Conservation (phyloP, 2,888 invertebrate species). For the Eurytoma californica region DNA sequence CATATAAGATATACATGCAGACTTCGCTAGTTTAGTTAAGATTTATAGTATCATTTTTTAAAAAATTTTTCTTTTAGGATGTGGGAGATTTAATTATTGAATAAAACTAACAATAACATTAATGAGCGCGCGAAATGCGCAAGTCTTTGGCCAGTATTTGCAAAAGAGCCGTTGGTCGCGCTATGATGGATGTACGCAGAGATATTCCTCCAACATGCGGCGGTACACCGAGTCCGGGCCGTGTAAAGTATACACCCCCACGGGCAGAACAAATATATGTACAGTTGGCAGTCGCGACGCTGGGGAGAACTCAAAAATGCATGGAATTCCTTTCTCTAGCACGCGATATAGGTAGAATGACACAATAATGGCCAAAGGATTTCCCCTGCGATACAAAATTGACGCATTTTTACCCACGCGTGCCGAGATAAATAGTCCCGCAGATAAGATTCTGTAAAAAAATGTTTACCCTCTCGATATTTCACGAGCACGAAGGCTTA, state of each 20-base stretch:
- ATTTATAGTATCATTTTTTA: no score
- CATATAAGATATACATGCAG: no score
- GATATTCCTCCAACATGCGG: constrained; percentile 14
- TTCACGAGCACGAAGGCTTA: background rate
- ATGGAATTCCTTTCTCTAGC: constrained; percentile 40
- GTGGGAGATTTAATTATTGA: no score
- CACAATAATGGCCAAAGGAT: constrained; percentile 26
- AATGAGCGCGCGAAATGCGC: no score
- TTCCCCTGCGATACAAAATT: constrained; percentile 29
- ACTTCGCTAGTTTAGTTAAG: no score
- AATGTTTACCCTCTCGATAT: constrained; percentile 12
- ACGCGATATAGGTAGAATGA: constrained; percentile 15
- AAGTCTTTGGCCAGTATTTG: no score
- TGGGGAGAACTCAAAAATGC: constrained; percentile 48
- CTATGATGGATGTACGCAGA: background rate
- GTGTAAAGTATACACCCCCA: background rate
- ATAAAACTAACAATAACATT: no score
- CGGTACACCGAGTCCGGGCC: background rate
- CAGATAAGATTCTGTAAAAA: constrained; percentile 14
- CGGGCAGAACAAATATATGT: background rate
- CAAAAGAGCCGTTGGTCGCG: background rate
- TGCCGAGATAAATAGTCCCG: background rate
- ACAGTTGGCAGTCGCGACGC: background rate
- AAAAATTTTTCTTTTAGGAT: no score
- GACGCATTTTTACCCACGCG: constrained; percentile 11